Evolutionary conservation across 2,797 vertebrate species (phyloP), one percentile per base, ranked within the genome.

Genomic region (Oceanodroma leucorhoa): DNA sequence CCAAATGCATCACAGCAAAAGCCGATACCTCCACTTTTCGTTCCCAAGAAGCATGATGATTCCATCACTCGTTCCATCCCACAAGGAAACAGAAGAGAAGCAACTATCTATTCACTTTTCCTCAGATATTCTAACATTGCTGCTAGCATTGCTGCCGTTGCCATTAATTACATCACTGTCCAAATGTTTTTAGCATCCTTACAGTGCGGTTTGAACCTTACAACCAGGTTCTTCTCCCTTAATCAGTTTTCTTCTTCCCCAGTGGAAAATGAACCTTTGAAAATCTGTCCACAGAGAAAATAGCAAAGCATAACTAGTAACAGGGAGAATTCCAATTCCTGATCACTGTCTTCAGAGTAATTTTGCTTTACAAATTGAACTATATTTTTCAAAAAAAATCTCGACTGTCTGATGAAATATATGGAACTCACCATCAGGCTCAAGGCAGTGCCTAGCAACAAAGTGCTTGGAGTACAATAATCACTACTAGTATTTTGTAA

Each of bases 361-460:
- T 92, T 81, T 67, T 46, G 8, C 75, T 92, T 86, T 87, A 79
- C 30, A 66, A 88, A 73, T 45, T 58, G 40, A 91, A 55, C 51
- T 23, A 36, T 1, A 3, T 57, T 80, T 87, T 51, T 7, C 2
- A 23, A 23, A 41, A 70, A 51, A 10, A 43, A 53, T 9, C 46
- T 90, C 58, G 82, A 34, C 54, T 67, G 58, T 26, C 26, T 82
- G 40, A 81, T 79, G 62, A 65, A 77, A 15, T 17, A 77, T 20
- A 18, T 48, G 40, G 55, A 93, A 88, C 20, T 38, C 72, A 30
- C 30, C 38, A 78, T 20, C 29, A 84, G n/a, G 46, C 62, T 82
- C 62, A 78, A 83, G 27, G n/a, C 54, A 94, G 27, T 41, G 62
- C 77, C 88, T 95, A 93, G 90, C 89, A 95, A 93, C 77, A n/a